Evolutionary conservation across 1,140 invertebrate genomes (phyloP).

Genomic region (Mamestra configurata): DNA sequence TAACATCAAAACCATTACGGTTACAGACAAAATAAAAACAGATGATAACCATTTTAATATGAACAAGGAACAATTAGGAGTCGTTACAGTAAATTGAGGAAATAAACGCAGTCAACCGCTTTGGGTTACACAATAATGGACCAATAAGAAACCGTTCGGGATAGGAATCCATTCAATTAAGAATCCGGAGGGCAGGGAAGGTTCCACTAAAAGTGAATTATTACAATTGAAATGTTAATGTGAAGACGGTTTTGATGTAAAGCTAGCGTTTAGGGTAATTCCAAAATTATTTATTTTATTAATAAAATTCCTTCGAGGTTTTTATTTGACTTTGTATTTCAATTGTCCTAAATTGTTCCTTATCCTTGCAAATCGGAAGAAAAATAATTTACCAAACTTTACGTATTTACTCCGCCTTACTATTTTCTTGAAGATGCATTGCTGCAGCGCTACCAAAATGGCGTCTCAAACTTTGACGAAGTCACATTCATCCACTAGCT

Average conservation of each 20-base stretch:
- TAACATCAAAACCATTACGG: background rate
- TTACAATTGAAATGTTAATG: background rate
- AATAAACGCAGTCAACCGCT: constrained; percentile 29
- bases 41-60: constrained; percentile 13
- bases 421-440: background rate
- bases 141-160: constrained; percentile 34
- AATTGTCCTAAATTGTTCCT: too few species aligned
- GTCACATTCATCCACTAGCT: background rate
- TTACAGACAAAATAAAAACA: constrained; percentile 1
- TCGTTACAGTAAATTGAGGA: constrained; percentile 27
- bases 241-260: background rate
- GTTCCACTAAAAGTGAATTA: background rate
- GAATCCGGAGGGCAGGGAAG: constrained; percentile 3
- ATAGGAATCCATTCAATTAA: constrained; percentile 43
- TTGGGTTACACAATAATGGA: constrained; percentile 24
- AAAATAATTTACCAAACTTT: background rate
- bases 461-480: constrained; percentile 9
- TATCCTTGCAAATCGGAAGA: background rate
- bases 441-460: constrained; percentile 13
- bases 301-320: too few species aligned
- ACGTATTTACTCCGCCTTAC: background rate
- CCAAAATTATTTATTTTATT: background rate
- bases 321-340: too few species aligned
- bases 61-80: constrained; percentile 8
- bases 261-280: background rate